These are phyloP conservation scores for Trigoniulus corallinus DNA, from an alignment of 1,140 invertebrate species.

Conservation along the genomic window DNA sequence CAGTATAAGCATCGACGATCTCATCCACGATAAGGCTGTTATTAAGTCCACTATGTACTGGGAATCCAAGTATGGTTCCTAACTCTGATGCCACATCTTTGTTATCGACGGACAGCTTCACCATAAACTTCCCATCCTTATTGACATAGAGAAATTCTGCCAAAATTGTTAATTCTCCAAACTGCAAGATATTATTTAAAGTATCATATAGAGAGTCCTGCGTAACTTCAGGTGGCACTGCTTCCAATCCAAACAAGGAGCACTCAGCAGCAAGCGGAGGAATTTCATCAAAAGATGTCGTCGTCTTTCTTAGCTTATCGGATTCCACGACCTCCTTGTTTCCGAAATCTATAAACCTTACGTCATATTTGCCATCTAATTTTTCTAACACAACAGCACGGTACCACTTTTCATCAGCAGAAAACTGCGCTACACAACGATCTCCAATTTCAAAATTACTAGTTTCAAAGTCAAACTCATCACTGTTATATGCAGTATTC, in stretches of 20 bases:
- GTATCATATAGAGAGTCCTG: too few relatives aligned
- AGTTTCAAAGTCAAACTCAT: not conserved
- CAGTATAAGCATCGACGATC: not conserved
- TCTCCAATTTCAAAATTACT: constrained; percentile 28
- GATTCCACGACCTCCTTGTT: not conserved
- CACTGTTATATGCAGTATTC: not conserved
- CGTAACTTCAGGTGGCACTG: too few relatives aligned
- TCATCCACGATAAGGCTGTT: too few relatives aligned
- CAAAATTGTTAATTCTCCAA: too few relatives aligned
- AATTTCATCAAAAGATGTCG: not conserved
- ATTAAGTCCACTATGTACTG: too few relatives aligned
- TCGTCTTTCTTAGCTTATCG: not conserved
- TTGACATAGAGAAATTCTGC: not conserved
- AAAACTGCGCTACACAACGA: constrained; percentile 51
- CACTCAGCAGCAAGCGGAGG: not conserved
- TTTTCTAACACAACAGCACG: constrained; percentile 52
- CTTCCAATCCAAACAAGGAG: not conserved
- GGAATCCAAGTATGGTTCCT: too few relatives aligned
- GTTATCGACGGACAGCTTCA: not conserved
- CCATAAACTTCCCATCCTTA: not conserved
- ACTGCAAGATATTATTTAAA: too few relatives aligned
- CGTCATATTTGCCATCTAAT: not conserved
- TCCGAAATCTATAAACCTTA: not conserved
- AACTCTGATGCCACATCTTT: not conserved
- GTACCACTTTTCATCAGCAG: constrained; percentile 57